Conservation (phyloP, 2,888 invertebrate species). For the Entomobrya proxima region DNA sequence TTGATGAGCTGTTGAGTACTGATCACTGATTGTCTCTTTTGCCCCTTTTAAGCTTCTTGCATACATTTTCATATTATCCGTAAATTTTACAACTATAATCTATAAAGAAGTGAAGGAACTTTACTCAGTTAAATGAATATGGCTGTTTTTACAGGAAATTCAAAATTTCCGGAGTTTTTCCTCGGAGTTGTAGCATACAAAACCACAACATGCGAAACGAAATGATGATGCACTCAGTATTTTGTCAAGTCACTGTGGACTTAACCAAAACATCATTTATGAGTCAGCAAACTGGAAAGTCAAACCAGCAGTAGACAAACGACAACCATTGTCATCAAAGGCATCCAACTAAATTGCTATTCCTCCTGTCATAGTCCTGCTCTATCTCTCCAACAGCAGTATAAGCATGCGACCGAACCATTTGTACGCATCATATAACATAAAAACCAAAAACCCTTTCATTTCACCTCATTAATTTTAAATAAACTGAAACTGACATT, state of each 20-base stretch:
- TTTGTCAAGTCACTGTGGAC: slow-evolving; percentile 24
- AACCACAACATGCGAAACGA: neutral
- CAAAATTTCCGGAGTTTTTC: slow-evolving; percentile 46
- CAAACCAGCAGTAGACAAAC: neutral
- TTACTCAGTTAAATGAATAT: too few species aligned
- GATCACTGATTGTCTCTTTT: slow-evolving; percentile 61
- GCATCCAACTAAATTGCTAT: neutral
- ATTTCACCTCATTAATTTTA: slow-evolving; percentile 65
- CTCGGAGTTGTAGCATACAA: slow-evolving; percentile 3
- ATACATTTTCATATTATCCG: neutral
- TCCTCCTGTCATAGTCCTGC: neutral
- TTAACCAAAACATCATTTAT: neutral
- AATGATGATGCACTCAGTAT: slow-evolving; percentile 12
- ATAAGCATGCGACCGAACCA: neutral
- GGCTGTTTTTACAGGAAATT: too few species aligned
- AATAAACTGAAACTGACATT: slow-evolving; percentile 59
- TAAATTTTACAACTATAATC: neutral
- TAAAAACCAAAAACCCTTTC: slow-evolving; percentile 55
- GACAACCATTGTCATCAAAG: slow-evolving; percentile 42
- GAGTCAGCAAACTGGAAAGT: neutral
- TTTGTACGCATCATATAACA: slow-evolving; percentile 25
- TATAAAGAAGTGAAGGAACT: too few species aligned
- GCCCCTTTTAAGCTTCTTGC: neutral
- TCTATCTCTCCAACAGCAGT: neutral
- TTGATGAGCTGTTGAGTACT: slow-evolving; percentile 68